Percentiles rank a stretch among this genome's conserved stretches.
These are phyloP conservation scores for Cheumatopsyche charites DNA, from an alignment of 1,140 invertebrate species.

Conservation along the genomic window DNA sequence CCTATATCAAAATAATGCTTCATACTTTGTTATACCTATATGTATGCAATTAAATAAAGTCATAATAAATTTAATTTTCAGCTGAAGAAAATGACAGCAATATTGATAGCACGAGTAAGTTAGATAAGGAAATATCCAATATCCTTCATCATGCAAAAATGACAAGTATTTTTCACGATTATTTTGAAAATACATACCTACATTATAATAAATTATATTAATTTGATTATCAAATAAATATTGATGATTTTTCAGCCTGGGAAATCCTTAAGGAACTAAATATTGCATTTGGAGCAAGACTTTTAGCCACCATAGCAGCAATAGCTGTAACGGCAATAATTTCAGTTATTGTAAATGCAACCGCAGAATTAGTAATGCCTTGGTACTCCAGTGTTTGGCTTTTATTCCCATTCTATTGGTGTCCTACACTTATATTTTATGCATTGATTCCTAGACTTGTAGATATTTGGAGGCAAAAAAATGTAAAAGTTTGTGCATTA, in stretches of 20 bases:
- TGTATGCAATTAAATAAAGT: too few species aligned
- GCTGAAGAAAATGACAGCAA: too few species aligned
- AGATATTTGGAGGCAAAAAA: conserved; percentile 37
- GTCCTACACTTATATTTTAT: conserved; percentile 29
- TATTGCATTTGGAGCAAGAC: background rate
- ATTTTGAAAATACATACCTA: too few species aligned
- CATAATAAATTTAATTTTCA: too few species aligned
- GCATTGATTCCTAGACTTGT: conserved; percentile 6
- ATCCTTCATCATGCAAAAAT: too few species aligned
- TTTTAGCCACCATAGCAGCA: conserved; percentile 25
- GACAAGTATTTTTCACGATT: too few species aligned
- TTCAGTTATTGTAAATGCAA: conserved; percentile 26
- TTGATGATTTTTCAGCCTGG: background rate
- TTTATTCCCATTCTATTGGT: conserved; percentile 44
- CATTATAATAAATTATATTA: too few species aligned
- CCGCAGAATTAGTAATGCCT: conserved; percentile 40
- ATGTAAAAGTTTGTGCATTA: conserved; percentile 19
- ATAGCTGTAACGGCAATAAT: conserved; percentile 28
- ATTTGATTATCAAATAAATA: too few species aligned
- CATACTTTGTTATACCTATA: too few species aligned
- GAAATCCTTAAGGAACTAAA: background rate
- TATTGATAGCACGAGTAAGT: too few species aligned
- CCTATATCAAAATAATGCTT: too few species aligned
- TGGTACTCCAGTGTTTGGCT: conserved; percentile 42
- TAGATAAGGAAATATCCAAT: too few species aligned